Percentiles rank a stretch among this genome's conserved stretches.
Evolutionary conservation across 30 jellyfish, hydroid and myxozoan species (phyloP).

Genomic region (Hydra vulgaris): DNA sequence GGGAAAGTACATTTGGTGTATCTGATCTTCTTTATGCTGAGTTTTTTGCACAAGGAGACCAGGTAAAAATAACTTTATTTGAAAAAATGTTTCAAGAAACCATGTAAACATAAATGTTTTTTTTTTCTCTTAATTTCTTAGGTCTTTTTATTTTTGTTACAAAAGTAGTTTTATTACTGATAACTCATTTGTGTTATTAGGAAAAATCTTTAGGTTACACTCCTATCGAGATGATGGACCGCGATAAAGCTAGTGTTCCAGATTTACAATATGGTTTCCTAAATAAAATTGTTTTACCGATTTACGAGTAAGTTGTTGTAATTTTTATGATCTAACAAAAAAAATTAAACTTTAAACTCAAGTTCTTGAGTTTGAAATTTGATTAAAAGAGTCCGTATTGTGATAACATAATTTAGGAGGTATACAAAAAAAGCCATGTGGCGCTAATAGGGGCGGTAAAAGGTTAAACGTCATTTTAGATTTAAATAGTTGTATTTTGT

Average conservation of each 20-base stretch:
- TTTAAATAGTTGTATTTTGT: too few relatives aligned
- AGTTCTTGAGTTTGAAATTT: too few relatives aligned
- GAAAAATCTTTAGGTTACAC: conserved; percentile 90
- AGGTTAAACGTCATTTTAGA: too few relatives aligned
- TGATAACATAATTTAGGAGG: too few relatives aligned
- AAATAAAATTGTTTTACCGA: conserved; percentile 76
- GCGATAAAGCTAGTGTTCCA: conserved; percentile 96
- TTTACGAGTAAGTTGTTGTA: conserved; percentile 47
- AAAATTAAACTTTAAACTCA: too few relatives aligned
- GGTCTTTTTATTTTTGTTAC: too few relatives aligned
- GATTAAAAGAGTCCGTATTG: too few relatives aligned
- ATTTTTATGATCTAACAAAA: too few relatives aligned
- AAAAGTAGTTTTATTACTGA: too few relatives aligned
- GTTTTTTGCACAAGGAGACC: conserved; percentile 95
- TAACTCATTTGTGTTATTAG: conserved; percentile 23
- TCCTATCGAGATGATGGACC: conserved; percentile 94
- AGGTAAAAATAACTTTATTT: conserved; percentile 36
- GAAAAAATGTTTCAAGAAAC: neutral
- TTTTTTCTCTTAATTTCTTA: neutral
- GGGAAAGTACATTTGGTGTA: conserved; percentile 92
- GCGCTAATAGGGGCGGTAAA: too few relatives aligned
- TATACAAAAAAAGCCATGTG: too few relatives aligned
- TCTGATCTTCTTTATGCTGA: conserved; percentile 86
- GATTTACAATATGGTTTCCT: conserved; percentile 68
- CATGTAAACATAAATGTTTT: neutral